Evolutionary conservation across 2,797 vertebrate species (phyloP).

Genomic region (Acanthurus lineatus): DNA sequence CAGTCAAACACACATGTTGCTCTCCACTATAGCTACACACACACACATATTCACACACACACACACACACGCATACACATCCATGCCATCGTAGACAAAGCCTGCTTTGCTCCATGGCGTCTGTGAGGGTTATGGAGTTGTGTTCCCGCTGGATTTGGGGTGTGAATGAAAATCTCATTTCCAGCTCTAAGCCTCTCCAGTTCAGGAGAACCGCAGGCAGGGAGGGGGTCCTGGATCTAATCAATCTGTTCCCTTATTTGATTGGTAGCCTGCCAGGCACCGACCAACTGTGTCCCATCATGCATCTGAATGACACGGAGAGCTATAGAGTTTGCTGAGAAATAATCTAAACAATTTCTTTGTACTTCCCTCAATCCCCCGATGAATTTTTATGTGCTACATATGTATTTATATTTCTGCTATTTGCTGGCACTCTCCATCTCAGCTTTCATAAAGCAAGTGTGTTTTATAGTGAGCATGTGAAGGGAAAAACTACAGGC

Average conservation of each 20-base stretch:
- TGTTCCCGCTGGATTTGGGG: conserved; percentile 67
- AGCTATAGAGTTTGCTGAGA: conserved; percentile 23
- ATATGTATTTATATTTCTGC: conserved; percentile 20
- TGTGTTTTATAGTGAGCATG: neutral
- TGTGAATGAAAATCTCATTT: conserved; percentile 85
- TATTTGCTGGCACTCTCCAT: neutral
- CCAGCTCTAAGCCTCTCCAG: conserved; percentile 67
- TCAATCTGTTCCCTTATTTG: conserved; percentile 76
- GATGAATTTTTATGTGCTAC: neutral
- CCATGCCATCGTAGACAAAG: conserved; percentile 29
- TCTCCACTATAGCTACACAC: neutral
- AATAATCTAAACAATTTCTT: conserved; percentile 38
- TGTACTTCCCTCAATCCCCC: neutral
- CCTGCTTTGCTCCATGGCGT: conserved; percentile 42
- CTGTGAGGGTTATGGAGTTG: conserved; percentile 49
- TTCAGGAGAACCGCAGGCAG: conserved; percentile 42
- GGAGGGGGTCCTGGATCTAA: conserved; percentile 69
- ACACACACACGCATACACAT: conserved; percentile 12
- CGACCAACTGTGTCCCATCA: conserved; percentile 72
- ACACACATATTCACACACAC: conserved; percentile 19
- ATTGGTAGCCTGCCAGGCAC: conserved; percentile 71
- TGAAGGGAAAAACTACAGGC: neutral
- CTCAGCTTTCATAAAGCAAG: conserved; percentile 1
- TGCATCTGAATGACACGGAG: conserved; percentile 52
- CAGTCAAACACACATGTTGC: conserved; percentile 29